phyloP scores from a whole-genome alignment of 2,113 vertebrate species.

The Uria aalge region DNA sequence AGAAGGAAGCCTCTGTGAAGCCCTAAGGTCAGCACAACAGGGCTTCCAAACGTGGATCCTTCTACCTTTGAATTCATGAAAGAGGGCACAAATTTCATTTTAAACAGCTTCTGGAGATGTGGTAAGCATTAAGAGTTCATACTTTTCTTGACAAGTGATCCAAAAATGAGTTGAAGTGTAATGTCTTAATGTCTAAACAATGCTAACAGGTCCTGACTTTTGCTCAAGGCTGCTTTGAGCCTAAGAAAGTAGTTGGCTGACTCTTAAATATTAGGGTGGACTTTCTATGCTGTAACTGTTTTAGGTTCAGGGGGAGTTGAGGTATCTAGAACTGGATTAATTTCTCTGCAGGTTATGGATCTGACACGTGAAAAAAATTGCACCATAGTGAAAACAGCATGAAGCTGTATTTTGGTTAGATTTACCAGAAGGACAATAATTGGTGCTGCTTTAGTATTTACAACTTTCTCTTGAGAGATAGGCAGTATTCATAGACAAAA shows the following conservation, averaged over 20 bases:
- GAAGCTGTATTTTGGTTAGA: not conserved
- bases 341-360: not conserved
- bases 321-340: not conserved
- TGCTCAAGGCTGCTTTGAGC: not conserved
- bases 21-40: not conserved
- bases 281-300: not conserved
- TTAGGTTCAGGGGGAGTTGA: not conserved
- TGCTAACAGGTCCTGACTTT: not conserved
- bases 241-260: not conserved
- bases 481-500: not conserved
- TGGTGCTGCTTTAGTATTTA: not conserved
- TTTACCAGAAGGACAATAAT: not conserved
- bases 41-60: not conserved
- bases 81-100: not conserved
- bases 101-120: not conserved
- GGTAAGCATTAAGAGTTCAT: not conserved
- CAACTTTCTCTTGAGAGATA: not conserved
- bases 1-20: not conserved
- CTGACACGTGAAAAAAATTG: not conserved
- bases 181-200: not conserved
- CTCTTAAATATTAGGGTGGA: not conserved
- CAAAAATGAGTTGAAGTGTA: not conserved
- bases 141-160: not conserved
- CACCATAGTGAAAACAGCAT: not conserved
- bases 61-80: fast-evolving